Conservation (phyloP, 2,888 invertebrate species). For the Pantelozetes paolii region DNA sequence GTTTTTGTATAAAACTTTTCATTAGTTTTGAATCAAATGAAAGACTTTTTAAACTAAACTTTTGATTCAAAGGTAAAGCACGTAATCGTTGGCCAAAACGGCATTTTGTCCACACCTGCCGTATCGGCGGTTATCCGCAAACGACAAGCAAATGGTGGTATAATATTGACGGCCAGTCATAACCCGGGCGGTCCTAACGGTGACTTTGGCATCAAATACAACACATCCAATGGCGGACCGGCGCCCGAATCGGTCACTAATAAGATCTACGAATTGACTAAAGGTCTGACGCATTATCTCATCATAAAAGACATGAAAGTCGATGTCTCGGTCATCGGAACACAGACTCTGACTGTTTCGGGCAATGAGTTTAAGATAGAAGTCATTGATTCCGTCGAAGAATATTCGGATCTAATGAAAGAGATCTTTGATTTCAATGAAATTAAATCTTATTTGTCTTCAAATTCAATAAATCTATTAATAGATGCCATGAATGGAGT, state of each 20-base stretch:
- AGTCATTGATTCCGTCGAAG: slow-evolving; percentile 81
- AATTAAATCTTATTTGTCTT: slow-evolving; percentile 68
- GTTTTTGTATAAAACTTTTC: background rate
- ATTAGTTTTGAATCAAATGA: no score
- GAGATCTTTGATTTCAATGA: slow-evolving; percentile 89
- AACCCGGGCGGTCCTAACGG: slow-evolving; percentile 96
- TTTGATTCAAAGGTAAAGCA: slow-evolving; percentile 66
- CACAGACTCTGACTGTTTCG: slow-evolving; percentile 62
- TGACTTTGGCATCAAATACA: slow-evolving; percentile 99
- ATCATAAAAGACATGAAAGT: slow-evolving; percentile 72
- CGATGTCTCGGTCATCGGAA: slow-evolving; percentile 69
- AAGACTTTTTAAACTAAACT: no score
- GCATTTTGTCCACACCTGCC: slow-evolving; percentile 94
- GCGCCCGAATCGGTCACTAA: slow-evolving; percentile 65
- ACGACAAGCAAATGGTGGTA: slow-evolving; percentile 73
- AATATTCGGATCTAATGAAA: slow-evolving; percentile 87
- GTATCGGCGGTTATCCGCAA: slow-evolving; percentile 90
- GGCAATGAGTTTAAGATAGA: slow-evolving; percentile 66
- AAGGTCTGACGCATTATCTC: slow-evolving; percentile 70
- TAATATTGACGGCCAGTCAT: slow-evolving; percentile 95
- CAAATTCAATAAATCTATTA: slow-evolving; percentile 71
- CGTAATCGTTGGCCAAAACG: slow-evolving; percentile 85
- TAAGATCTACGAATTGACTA: slow-evolving; percentile 76
- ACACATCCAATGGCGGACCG: slow-evolving; percentile 83
- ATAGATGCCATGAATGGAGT: slow-evolving; percentile 94